Evolutionary conservation across 2,113 vertebrate genomes (phyloP), one percentile per base, ranked within the genome.

Genomic region (Antechinus flavipes): DNA sequence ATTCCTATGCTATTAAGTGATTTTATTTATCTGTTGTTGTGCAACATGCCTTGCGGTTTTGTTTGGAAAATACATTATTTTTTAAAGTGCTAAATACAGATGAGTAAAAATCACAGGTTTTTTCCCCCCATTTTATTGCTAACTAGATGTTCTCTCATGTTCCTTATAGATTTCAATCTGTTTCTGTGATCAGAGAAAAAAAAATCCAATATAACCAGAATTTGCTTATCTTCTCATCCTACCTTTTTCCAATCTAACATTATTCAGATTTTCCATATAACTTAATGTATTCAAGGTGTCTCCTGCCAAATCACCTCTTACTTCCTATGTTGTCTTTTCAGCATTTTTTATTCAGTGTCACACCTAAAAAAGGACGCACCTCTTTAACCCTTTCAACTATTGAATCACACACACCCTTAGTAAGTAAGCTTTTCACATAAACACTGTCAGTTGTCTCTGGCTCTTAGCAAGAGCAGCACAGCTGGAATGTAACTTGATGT

Each of bases 371-470:
- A 97, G 95, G 96, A 96, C 96, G 16, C 97, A 96, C 97, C 98
- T 98, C 98, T 95, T 98, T 98, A 98, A 98, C 98, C 94, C 97
- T 98, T 96, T 96, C 96, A 97, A 97, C 97, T 92, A 90, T 54
- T 91, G 94, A 97, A 93, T 97, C 96, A 97, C 96, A 97, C 97
- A 98, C 97, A 95, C 98, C 96, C 98, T 98, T 97, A 92, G 96
- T 98, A 98, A 98, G 94, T 96, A 97, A 96, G 92, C 94, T 94
- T 96, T 93, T 98, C 97, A 50, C 95, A 8, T 90, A 89, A 95
- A 95, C 94, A 95, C 98, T 98, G 97, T 91, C 95, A 95, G 49
- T 96, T 12, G 3, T 92, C 90, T 92, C 90, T 47, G 94, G 90
- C 91, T 95, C 92, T 91, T 91, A 6, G 11, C 53, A 68, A 89